These are phyloP conservation scores for Drosophila watanabei DNA, from an alignment of 1,140 invertebrate genomes.

Conservation along the genomic window DNA sequence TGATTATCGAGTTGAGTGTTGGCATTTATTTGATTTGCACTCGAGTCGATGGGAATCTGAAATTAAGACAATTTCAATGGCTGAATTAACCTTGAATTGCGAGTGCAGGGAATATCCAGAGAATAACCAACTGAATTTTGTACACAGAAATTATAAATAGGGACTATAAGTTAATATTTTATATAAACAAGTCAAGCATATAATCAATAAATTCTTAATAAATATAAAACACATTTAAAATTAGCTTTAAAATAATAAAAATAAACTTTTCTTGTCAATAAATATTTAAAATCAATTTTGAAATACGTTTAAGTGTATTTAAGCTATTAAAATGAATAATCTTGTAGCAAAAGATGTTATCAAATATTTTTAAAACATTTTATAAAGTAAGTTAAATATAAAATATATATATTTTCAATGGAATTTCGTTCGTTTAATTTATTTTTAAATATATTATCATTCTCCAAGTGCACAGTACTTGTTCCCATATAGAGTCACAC, in stretches of 20 bases:
- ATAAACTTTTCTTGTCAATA: background rate
- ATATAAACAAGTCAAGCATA: background rate
- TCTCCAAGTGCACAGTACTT: slow-evolving; percentile 23
- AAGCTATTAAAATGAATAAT: background rate
- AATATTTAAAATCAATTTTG: background rate
- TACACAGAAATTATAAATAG: slow-evolving; percentile 17
- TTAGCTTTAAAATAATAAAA: background rate
- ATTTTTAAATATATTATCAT: background rate
- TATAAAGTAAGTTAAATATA: rapidly evolving
- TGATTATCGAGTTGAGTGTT: slow-evolving; percentile 15
- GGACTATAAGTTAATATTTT: background rate
- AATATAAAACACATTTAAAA: background rate
- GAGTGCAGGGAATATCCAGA: slow-evolving; percentile 29
- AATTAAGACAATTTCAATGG: slow-evolving; percentile 65
- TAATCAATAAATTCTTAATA: background rate
- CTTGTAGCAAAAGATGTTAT: background rate
- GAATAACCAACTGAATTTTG: slow-evolving; percentile 36
- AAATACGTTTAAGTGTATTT: background rate
- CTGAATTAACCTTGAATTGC: slow-evolving; percentile 65
- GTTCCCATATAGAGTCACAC: slow-evolving; percentile 25
- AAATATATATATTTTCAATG: background rate
- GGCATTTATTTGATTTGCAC: slow-evolving; percentile 45
- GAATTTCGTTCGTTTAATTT: background rate
- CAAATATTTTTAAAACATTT: background rate
- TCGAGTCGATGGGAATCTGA: slow-evolving; percentile 40